Evolutionary conservation across 2,113 vertebrate genomes (phyloP), one percentile per base, ranked within the genome.

Genomic region (Lethenteron camtschaticum): DNA sequence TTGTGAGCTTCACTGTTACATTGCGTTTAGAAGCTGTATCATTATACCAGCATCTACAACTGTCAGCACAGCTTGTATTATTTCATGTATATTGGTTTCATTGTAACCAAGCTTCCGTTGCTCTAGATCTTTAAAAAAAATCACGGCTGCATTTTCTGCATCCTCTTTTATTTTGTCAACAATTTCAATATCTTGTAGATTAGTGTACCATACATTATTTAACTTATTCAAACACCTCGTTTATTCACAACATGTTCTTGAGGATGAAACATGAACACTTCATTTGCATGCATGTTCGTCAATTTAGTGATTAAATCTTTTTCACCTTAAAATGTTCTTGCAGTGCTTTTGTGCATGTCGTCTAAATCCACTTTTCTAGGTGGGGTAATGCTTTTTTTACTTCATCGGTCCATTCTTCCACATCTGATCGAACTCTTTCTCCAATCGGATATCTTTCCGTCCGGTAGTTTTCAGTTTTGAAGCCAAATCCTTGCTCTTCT

Each of bases 151-250:
- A 0, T 0, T 10, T 2, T 56, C 73, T 57, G 79, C 74, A 16
- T 68, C 2, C 0, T n/a, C 11, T 8, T 73, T 76, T 9, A 75
- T 68, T 41, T 1, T 0, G 0, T 55, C 0, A 1, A 77, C 59
- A 1, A 1, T 68, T 9, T 1, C 16, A n/a, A 6, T 2, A 3
- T 76, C 72, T n/a, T 8, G 57, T 0, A 11, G 4, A n/a, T 7
- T 69, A 0, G 2, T 0, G 12, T n/a, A 0, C 63, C 69, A 2
- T 0, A 0, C 0, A 0, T n/a, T 0, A 58, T 69, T 2, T 0
- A 1, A 2, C 2, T 0, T 14, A 0, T 2, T 0, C 0, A 0
- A 56, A 0, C 0, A 0, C 3, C 9, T 75, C 24, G 68, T 73
- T 8, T 4, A 72, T 75, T 69, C 2, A 74, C 9, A 72, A 3